These are phyloP conservation scores for Ciconia boyciana DNA, from an alignment of 2,113 vertebrate species.

Conservation along the genomic window DNA sequence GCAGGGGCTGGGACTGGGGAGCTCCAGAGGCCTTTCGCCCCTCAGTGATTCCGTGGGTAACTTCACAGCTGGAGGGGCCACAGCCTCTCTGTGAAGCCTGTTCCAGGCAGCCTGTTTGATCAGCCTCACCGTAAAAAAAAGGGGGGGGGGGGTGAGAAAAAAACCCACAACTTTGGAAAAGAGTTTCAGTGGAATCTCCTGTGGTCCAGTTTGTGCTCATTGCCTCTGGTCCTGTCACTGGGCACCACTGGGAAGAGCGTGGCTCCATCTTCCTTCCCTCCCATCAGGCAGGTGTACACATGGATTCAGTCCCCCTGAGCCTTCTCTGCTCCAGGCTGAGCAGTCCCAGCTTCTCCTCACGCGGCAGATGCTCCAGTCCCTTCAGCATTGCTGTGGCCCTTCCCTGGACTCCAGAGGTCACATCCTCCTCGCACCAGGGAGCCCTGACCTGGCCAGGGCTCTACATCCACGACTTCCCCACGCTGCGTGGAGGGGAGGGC, in stretches of 20 bases:
- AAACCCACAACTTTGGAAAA: neutral
- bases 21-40: too few relatives aligned
- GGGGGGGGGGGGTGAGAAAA: too few relatives aligned
- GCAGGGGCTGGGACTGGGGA: neutral
- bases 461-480: neutral
- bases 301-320: accelerated
- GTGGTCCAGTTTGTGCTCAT: neutral
- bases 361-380: neutral
- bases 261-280: neutral
- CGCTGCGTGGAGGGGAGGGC: accelerated
- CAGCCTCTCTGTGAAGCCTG: neutral
- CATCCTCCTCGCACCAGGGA: accelerated
- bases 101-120: neutral
- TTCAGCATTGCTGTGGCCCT: too few relatives aligned
- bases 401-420: neutral
- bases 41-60: accelerated
- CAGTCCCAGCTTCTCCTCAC: accelerated
- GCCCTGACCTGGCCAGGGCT: neutral
- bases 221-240: neutral
- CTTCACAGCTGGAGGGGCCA: neutral
- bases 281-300: accelerated
- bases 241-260: neutral
- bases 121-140: neutral
- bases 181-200: neutral
- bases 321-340: too few relatives aligned